phyloP scores from a whole-genome alignment of 64 coral and sea anemone species.

The Orbicella faveolata region DNA sequence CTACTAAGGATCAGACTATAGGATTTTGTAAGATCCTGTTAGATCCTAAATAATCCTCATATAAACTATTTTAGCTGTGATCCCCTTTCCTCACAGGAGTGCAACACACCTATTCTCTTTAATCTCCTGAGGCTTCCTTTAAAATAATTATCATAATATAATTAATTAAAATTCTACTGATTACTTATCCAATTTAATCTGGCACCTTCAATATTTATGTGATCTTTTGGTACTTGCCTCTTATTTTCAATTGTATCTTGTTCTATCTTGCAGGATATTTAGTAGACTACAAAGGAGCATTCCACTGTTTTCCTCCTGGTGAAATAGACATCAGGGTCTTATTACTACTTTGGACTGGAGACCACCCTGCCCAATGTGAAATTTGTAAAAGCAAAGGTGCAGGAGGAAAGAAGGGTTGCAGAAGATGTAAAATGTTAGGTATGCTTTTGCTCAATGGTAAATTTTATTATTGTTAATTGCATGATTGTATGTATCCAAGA shows the following conservation, averaged over 20 bases:
- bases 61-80: neutral
- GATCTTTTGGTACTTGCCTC: neutral
- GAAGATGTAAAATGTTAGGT: neutral
- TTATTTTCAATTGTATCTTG: no score
- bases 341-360: constrained; percentile 23
- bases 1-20: neutral
- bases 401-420: constrained; percentile 26
- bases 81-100: neutral
- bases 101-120: neutral
- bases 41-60: neutral
- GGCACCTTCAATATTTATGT: neutral
- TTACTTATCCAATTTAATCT: neutral
- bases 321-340: constrained; percentile 13
- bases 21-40: constrained; percentile 9
- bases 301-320: neutral
- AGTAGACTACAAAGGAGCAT: constrained; percentile 27
- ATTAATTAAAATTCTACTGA: no score
- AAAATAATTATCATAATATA: neutral
- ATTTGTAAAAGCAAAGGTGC: constrained; percentile 44
- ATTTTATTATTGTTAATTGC: no score
- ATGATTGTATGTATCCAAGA: no score
- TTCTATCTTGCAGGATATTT: constrained; percentile 31
- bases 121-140: neutral
- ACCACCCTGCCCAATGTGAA: constrained; percentile 45
- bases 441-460: no score